phyloP scores from a whole-genome alignment of 2,113 vertebrate genomes.

The Alaudala cheleensis region DNA sequence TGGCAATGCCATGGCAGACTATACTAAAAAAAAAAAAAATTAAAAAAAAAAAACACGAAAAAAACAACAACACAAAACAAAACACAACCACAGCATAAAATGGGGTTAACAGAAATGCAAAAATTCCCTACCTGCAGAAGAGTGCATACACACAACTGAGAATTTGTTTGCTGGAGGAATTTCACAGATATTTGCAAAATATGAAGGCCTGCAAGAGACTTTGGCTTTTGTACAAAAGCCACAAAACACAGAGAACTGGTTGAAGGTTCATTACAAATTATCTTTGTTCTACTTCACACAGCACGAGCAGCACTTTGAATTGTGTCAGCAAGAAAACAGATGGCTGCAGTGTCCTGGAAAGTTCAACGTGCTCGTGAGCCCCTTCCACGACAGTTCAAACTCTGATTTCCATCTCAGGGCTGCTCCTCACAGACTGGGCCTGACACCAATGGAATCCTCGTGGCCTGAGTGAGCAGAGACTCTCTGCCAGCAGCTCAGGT shows the following conservation, averaged over 20 bases:
- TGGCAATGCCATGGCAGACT: not conserved
- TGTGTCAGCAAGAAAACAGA: not conserved
- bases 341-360: not conserved
- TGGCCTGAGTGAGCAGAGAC: not conserved
- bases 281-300: not conserved
- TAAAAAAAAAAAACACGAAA: too few relatives aligned
- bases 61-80: not conserved
- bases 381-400: accelerated
- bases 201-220: not conserved
- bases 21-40: not conserved
- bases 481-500: not conserved
- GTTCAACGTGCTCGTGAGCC: accelerated
- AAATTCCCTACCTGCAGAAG: not conserved
- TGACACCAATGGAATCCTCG: not conserved
- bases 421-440: not conserved
- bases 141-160: not conserved
- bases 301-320: not conserved
- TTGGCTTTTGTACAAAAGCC: not conserved
- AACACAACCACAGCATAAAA: not conserved
- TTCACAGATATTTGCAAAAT: not conserved
- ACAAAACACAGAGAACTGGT: not conserved
- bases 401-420: not conserved
- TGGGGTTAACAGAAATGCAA: not conserved
- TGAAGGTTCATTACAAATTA: not conserved
- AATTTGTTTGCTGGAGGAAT: not conserved